Conservation (phyloP, 2,797 vertebrate species). For the Tamandua tetradactyla region DNA sequence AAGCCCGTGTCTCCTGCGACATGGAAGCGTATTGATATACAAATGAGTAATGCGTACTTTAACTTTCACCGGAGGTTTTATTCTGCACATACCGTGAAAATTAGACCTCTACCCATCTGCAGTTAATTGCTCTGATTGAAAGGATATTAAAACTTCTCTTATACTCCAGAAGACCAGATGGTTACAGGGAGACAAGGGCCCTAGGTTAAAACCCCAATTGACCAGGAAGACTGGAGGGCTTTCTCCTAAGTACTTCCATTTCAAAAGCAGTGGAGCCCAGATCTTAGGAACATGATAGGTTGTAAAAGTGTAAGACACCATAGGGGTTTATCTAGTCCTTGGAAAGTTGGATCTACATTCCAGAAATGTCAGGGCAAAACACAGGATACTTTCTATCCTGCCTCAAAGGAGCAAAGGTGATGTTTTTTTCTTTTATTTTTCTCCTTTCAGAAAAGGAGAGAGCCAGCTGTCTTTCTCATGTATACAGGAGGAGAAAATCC, state of each 20-base stretch:
- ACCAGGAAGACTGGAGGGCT: neutral
- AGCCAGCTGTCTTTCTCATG: neutral
- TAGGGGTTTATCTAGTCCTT: neutral
- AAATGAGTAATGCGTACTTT: neutral
- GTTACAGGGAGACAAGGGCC: neutral
- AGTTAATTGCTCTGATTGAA: neutral
- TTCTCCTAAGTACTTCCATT: neutral
- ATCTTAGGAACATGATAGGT: neutral
- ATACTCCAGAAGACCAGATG: neutral
- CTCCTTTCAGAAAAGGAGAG: neutral
- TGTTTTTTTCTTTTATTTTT: neutral
- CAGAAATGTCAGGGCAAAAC: neutral
- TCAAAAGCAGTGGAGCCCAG: neutral
- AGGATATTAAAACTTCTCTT: neutral
- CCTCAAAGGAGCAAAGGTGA: neutral
- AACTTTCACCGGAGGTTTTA: neutral
- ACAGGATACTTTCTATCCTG: neutral
- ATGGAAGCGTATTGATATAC: neutral
- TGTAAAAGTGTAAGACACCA: neutral
- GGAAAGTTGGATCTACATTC: neutral
- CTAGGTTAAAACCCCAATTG: neutral
- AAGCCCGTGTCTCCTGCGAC: neutral
- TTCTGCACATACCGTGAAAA: neutral
- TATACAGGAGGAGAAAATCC: no score
- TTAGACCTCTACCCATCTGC: neutral